Base-by-base conservation (phyloP, 2,797 vertebrate genomes). In the Tolypeutes matacus region DNA sequence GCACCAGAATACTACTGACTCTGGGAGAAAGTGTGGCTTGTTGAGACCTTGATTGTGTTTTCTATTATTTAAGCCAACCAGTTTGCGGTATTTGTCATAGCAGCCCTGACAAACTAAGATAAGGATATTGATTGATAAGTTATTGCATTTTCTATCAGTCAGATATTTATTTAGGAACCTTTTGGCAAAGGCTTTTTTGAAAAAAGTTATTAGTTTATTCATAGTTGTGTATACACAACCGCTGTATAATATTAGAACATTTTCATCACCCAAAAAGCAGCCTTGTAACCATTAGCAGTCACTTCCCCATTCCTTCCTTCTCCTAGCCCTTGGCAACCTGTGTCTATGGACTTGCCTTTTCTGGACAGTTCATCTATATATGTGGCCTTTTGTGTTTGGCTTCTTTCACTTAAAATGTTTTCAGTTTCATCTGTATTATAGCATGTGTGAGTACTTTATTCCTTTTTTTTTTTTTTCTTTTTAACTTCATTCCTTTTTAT, bases 191-290 rank as follows among this genome's bases (percentile, higher is more conserved):
- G 25, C 25, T 60, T 60, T 60, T 23, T 23, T 18, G 17, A 58
- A 60, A 60, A 60, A 60, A 20, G 9, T 58, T 58, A 27, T 60
- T 60, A 25, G 5, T 60, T 8, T 60, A 60, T 60, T 60, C 58
- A 60, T 60, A 60, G 29, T 76, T 92, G 60, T 85, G 13, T 76
- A 72, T 60, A 34, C 3, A 12, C 58, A 36, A 39, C 49, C 39
- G 14, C 82, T 89, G 51, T 53, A 17, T 78, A 69, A 93, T 90
- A 81, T 95, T 93, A 86, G 87, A 93, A 76, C 51, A 46, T 82
- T 93, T 90, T 90, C 15, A 73, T 89, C 60, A 69, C 42, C 27
- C 60, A 17, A 27, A 65, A 92, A 88, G 51, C 88, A 81, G 34
- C 2, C n/a, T 46, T 73, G 46, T 65, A 73, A 17, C 31, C 23